Conservation (phyloP, 37 sponge, comb jelly and placozoan species). For the Beroe ovata region DNA sequence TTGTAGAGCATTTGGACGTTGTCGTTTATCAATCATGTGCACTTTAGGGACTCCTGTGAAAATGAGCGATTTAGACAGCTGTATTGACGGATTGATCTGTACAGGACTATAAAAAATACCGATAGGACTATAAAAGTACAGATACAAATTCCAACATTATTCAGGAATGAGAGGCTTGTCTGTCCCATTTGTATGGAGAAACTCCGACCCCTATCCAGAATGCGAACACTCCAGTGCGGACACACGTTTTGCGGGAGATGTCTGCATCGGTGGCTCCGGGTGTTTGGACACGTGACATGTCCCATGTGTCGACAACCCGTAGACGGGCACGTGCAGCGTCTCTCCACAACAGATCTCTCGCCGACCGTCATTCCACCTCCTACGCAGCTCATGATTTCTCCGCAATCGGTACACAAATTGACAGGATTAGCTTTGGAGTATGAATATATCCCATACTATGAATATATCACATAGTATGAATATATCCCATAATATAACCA, state of each 20-base stretch:
- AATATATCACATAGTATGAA: too few relatives aligned
- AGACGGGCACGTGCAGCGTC: background rate
- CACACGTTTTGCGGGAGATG: conserved; percentile 43
- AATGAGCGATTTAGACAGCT: too few relatives aligned
- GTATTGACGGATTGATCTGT: too few relatives aligned
- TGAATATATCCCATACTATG: too few relatives aligned
- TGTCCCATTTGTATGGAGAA: conserved; percentile 58
- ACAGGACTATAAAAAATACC: too few relatives aligned
- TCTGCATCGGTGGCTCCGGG: conserved; percentile 49
- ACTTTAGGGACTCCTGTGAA: too few relatives aligned
- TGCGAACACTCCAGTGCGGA: background rate
- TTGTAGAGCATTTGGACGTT: too few relatives aligned
- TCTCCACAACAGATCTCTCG: background rate
- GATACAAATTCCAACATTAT: too few relatives aligned
- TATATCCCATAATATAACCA: too few relatives aligned
- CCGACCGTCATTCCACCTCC: background rate
- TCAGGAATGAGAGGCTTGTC: background rate
- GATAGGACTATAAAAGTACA: too few relatives aligned
- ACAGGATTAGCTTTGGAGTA: too few relatives aligned
- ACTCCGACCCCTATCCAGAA: background rate
- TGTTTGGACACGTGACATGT: conserved; percentile 61
- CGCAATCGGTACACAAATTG: conserved; percentile 23
- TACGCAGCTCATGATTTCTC: background rate
- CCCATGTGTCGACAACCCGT: conserved; percentile 54
- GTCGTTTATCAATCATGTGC: too few relatives aligned